Evolutionary conservation across 2,797 vertebrate genomes (phyloP).

Genomic region (Lacerta bilineata): DNA sequence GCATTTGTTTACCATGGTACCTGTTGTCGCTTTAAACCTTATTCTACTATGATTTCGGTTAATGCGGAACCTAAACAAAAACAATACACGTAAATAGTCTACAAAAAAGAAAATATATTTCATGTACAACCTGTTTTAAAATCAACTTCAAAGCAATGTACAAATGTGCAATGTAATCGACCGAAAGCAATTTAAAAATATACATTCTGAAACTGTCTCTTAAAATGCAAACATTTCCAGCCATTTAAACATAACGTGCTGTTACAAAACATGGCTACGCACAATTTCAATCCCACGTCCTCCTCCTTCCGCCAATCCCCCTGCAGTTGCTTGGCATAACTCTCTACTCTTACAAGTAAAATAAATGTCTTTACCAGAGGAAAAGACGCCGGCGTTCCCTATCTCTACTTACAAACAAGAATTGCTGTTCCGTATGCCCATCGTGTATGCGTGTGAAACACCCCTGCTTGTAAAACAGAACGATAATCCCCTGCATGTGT

Average conservation of each 20-base stretch:
- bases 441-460: not conserved
- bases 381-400: constrained; percentile 1
- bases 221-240: constrained; percentile 55
- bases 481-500: not conserved
- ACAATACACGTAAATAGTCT: constrained; percentile 48
- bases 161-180: constrained; percentile 58
- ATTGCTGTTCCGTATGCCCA: no score
- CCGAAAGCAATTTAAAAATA: constrained; percentile 61
- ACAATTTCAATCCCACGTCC: constrained; percentile 39
- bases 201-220: constrained; percentile 59
- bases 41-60: constrained; percentile 56
- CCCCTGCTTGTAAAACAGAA: not conserved
- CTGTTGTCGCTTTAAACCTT: constrained; percentile 69
- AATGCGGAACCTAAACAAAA: constrained; percentile 20
- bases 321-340: constrained; percentile 33
- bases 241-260: constrained; percentile 60
- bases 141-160: constrained; percentile 55
- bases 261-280: constrained; percentile 46
- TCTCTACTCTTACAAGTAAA: not conserved
- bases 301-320: not conserved
- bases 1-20: constrained; percentile 58
- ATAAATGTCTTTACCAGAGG: constrained; percentile 16
- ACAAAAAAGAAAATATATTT: constrained; percentile 56
- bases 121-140: constrained; percentile 56
- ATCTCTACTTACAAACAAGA: not conserved